Conservation (phyloP, 92 coral and sea anemone species). For the Micromussa lordhowensis region DNA sequence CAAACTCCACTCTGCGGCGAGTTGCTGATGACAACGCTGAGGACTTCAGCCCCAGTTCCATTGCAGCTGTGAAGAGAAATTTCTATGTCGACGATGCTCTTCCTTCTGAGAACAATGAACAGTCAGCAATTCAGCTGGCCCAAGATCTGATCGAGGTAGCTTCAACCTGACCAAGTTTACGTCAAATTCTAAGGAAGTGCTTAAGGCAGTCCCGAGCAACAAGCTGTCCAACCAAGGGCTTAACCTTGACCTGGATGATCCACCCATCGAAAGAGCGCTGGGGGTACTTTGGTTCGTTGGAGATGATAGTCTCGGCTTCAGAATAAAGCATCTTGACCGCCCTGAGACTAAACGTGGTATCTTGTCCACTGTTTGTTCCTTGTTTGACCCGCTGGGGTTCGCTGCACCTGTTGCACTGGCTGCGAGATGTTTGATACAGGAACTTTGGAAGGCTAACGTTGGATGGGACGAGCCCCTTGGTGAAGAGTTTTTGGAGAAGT, state of each 20-base stretch:
- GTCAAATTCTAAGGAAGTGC: slow-evolving; percentile 41
- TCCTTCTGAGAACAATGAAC: too few relatives aligned
- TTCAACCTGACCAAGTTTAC: slow-evolving; percentile 63
- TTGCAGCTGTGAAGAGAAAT: slow-evolving; percentile 12
- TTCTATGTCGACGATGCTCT: too few relatives aligned
- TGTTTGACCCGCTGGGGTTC: slow-evolving; percentile 71
- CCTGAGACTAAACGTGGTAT: slow-evolving; percentile 76
- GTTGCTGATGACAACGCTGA: slow-evolving; percentile 44
- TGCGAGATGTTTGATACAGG: slow-evolving; percentile 57
- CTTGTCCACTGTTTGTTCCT: slow-evolving; percentile 65
- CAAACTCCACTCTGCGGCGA: slow-evolving; percentile 41
- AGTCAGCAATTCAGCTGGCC: slow-evolving; percentile 15
- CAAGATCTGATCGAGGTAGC: slow-evolving; percentile 45
- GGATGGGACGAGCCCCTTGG: slow-evolving; percentile 67
- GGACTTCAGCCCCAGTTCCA: slow-evolving; percentile 12
- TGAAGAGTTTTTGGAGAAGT: slow-evolving; percentile 13
- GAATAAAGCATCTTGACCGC: slow-evolving; percentile 44
- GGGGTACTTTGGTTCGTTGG: slow-evolving; percentile 61
- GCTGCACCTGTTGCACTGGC: slow-evolving; percentile 69
- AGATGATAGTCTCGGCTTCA: slow-evolving; percentile 57
- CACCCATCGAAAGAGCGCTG: slow-evolving; percentile 56
- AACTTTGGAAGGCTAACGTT: slow-evolving; percentile 61
- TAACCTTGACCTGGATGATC: slow-evolving; percentile 62
- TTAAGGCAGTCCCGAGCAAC: slow-evolving; percentile 31
- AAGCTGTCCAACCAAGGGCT: slow-evolving; percentile 25